Conservation (phyloP, 2,888 invertebrate genomes). For the Diarsia rubi region DNA sequence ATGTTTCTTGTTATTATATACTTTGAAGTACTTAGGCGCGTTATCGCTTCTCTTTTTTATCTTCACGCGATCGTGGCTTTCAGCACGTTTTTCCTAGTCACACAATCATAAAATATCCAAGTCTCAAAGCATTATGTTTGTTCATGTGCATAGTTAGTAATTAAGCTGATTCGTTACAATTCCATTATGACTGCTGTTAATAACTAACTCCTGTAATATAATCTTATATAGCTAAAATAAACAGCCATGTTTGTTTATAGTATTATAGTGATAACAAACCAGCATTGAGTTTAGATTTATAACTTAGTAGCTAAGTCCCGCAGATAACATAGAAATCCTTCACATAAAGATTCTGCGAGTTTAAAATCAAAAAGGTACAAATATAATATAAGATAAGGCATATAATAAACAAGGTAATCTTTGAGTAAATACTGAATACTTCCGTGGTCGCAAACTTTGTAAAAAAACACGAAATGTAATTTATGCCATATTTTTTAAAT, state of each 20-base stretch:
- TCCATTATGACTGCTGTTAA: slow-evolving; percentile 56
- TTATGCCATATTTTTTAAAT: slow-evolving; percentile 26
- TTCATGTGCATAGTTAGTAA: slow-evolving; percentile 51
- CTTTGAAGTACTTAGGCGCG: slow-evolving; percentile 3
- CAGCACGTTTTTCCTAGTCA: slow-evolving; percentile 47
- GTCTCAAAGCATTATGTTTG: slow-evolving; percentile 45
- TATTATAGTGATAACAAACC: slow-evolving; percentile 72
- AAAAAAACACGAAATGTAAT: slow-evolving; percentile 35
- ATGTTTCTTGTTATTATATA: slow-evolving; percentile 5
- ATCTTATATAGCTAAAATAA: slow-evolving; percentile 68
- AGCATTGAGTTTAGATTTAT: slow-evolving; percentile 65
- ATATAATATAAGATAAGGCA: slow-evolving; percentile 60
- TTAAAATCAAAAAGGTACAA: slow-evolving; percentile 60
- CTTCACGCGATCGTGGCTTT: slow-evolving; percentile 57
- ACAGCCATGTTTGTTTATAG: slow-evolving; percentile 66
- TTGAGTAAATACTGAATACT: slow-evolving; percentile 60
- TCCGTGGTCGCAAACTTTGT: slow-evolving; percentile 54
- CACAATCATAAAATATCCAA: slow-evolving; percentile 52
- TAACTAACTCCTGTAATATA: slow-evolving; percentile 60
- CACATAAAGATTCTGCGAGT: slow-evolving; percentile 61
- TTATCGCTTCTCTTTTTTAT: slow-evolving; percentile 51
- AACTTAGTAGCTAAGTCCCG: slow-evolving; percentile 70
- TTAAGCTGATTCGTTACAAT: slow-evolving; percentile 50
- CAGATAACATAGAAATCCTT: slow-evolving; percentile 76
- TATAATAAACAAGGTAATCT: slow-evolving; percentile 47